Conservation (phyloP, 2,888 invertebrate genomes). For the Adelognathus sp. region DNA sequence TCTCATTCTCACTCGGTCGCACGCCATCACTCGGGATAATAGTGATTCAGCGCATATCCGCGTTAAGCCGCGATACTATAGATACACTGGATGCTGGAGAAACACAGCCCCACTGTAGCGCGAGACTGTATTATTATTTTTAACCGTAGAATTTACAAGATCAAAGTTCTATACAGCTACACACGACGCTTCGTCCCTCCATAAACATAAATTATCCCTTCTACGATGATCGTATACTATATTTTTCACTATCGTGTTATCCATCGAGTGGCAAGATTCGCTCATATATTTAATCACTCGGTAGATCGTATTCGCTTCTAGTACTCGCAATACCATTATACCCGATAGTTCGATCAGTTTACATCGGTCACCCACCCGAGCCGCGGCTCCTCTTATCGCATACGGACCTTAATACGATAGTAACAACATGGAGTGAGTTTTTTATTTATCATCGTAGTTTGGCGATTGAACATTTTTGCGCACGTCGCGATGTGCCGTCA, state of each 20-base stretch:
- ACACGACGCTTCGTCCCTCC: constrained; percentile 21
- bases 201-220: constrained; percentile 50
- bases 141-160: constrained; percentile 10
- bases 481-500: no score
- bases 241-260: constrained; percentile 44
- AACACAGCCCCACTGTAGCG: background rate
- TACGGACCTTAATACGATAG: background rate
- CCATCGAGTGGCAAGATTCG: constrained; percentile 32
- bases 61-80: background rate
- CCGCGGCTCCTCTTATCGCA: background rate
- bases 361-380: constrained; percentile 20
- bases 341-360: constrained; percentile 32
- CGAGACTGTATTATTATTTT: background rate
- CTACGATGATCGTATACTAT: constrained; percentile 25
- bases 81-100: background rate
- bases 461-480: background rate
- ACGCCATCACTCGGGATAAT: background rate
- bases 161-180: constrained; percentile 13
- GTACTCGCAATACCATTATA: constrained; percentile 24
- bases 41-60: background rate
- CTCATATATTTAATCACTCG: constrained; percentile 34
- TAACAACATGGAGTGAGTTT: constrained; percentile 50
- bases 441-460: background rate
- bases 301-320: constrained; percentile 20
- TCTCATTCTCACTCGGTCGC: background rate